Evolutionary conservation across 2,113 vertebrate genomes (phyloP), one percentile per base, ranked within the genome.

Genomic region (Entosphenus tridentatus): DNA sequence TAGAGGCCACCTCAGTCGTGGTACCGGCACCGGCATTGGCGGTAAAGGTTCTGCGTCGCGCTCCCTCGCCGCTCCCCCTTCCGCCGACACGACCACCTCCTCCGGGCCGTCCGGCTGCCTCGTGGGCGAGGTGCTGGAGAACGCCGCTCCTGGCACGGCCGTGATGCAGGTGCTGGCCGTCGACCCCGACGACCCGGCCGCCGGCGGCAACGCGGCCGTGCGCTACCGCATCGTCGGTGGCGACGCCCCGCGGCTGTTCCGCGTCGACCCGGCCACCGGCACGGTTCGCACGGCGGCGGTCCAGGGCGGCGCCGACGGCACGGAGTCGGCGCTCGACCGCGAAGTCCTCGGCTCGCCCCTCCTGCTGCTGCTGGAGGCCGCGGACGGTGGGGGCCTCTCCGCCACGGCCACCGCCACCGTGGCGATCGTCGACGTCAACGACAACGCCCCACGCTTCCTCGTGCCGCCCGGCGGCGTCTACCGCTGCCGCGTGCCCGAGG

Each of bases 151-250:
- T 2, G 83, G 82, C 67, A 85, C 84, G 0, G 81, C 83, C 0
- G 80, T 88, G 18, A 86, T 91, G 86, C 86, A 86, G 68, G 87
- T 89, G 86, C 78, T 77, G 1, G 87, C 88, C 12, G 80, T 81
- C 0, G 87, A 91, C 75, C 72, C 79, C 67, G 87, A 89, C n/a
- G 87, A 91, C 73, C 78, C 82, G 0, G 84, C 79, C 0, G 84
- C 87, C 9, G 86, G 83, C 2, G 81, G 85, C 65, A 89, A 91
- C 13, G 85, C 87, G 1, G 77, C 87, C 69, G 77, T 89, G 68
- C 83, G 81, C 0, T 91, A 89, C 74, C 80, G 79, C 67, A 82
- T 91, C 71, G 77, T 82, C 12, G 78, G 82, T 2, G 75, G 74
- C 57, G 75, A 79, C 3, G 80, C 87, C 75, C 82, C 75, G 14